Percentiles rank a stretch among this genome's conserved stretches.
Conservation (phyloP, 2,113 vertebrate genomes). For the Scortum barcoo region DNA sequence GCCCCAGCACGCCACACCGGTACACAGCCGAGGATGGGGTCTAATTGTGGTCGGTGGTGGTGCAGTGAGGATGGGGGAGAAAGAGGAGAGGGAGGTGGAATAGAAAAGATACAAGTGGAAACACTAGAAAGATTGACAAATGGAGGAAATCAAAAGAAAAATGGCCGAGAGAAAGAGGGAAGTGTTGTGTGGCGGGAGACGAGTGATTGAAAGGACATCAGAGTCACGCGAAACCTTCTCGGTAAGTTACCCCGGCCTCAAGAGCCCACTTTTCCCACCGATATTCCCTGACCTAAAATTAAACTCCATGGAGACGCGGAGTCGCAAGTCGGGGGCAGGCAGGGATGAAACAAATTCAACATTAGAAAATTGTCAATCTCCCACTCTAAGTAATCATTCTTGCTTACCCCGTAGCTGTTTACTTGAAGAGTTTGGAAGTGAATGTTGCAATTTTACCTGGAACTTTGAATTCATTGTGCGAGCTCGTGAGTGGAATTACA, state of each 20-base stretch:
- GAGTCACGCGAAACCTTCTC: not conserved
- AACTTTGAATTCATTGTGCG: constrained; percentile 30
- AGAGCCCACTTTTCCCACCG: constrained; percentile 20
- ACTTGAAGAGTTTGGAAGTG: constrained; percentile 35
- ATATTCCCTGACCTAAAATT: constrained; percentile 41
- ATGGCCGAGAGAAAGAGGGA: not conserved
- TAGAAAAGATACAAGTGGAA: constrained; percentile 19
- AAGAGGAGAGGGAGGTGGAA: constrained; percentile 3
- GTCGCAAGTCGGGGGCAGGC: constrained; percentile 27
- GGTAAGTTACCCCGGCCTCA: constrained; percentile 7
- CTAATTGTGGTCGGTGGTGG: constrained; percentile 83
- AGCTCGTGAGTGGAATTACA: constrained; percentile 23
- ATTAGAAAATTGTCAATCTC: constrained; percentile 43
- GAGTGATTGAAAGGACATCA: constrained; percentile 25
- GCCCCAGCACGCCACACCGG: constrained; percentile 82
- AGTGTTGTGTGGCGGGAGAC: not conserved
- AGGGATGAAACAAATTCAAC: constrained; percentile 10
- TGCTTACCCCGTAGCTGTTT: constrained; percentile 23
- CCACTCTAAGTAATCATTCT: constrained; percentile 41
- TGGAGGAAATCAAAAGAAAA: constrained; percentile 31
- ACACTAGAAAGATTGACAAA: constrained; percentile 30
- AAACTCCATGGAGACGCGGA: constrained; percentile 5
- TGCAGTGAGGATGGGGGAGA: not conserved
- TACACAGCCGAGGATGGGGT: constrained; percentile 88
- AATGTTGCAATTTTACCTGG: constrained; percentile 32